These are phyloP conservation scores for Brachionus koreanus DNA, from an alignment of 1,140 invertebrate species.

Conservation along the genomic window DNA sequence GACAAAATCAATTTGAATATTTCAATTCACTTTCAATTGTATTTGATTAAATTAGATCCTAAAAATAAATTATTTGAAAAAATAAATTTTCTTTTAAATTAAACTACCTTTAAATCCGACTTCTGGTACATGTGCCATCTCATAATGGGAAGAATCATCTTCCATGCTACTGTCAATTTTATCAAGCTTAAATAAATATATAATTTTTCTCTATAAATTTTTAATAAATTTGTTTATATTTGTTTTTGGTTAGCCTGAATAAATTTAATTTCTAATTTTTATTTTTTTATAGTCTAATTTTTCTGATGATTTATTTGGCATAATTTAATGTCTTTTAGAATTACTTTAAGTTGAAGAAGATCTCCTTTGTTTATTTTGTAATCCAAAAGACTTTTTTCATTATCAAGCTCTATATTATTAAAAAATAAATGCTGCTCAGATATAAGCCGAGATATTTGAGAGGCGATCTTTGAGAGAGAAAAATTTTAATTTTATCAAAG, in stretches of 20 bases:
- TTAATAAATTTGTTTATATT: no score
- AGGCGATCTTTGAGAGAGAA: neutral
- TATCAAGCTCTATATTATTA: constrained; percentile 10
- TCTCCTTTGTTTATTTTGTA: constrained; percentile 34
- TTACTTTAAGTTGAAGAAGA: neutral
- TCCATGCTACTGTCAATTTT: neutral
- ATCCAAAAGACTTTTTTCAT: constrained; percentile 9
- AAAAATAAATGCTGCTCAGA: constrained; percentile 23
- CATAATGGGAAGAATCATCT: neutral
- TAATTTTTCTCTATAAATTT: no score
- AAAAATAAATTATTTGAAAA: neutral
- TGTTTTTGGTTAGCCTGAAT: no score
- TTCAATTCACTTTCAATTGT: neutral
- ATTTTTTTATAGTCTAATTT: no score
- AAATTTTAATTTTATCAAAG: neutral
- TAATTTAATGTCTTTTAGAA: no score
- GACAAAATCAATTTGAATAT: neutral
- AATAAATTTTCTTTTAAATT: neutral
- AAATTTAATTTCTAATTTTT: no score
- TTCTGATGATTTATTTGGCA: no score
- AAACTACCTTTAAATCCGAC: constrained; percentile 18
- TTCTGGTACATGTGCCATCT: constrained; percentile 35
- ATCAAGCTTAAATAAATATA: constrained; percentile 13
- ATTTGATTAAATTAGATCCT: neutral
- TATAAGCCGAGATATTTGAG: constrained; percentile 9